Base-by-base conservation (phyloP, 2,113 vertebrate genomes). In the Rattus rattus region DNA sequence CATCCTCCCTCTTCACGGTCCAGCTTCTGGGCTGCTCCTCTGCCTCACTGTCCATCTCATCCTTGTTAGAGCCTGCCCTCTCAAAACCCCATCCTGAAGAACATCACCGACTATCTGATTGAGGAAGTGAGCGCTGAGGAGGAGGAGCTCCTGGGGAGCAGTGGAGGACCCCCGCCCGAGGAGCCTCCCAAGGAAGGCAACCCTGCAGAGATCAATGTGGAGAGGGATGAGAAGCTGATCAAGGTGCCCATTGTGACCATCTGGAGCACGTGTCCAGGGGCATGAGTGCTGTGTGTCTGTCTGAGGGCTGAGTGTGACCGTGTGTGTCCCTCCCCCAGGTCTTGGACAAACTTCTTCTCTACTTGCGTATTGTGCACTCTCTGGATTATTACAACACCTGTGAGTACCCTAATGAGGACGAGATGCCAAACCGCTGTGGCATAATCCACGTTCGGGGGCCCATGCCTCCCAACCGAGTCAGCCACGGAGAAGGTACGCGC, bases 371-470 rank as follows among this genome's bases (percentile, higher is more conserved):
- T 0, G 99, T 99, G 7, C 99, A 99, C 95, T 99, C 99, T 0
- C 98, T 99, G 4, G 99, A 99, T 94, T 99, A 99, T 94, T 99
- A 99, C 94, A 99, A 99, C 98, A 99, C 98, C 22, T 99, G 99
- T 7, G 99, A 99, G 97, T 99, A 99, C 96, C 98, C 99, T n/a
- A 99, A 99, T 5, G 99, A 99, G 98, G 99, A 99, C 9, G 99
- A 99, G 97, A 99, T 99, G 99, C 99, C 99, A 47, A 99, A 99
- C 95, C 99, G 99, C 56, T 99, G 99, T 24, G 99, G 99, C 56
- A 99, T 99, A 97, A 98, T 99, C 95, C 99, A 99, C 0, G 99
- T 99, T 0, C 98, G 99, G 0, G 99, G 99, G 3, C 99, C 99
- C 24, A 98, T 99, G 92, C 99, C 99, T 6, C 99, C 99, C 14